Evolutionary conservation across 2,113 vertebrate genomes (phyloP).

Genomic region (Girardinichthys multiradiatus): DNA sequence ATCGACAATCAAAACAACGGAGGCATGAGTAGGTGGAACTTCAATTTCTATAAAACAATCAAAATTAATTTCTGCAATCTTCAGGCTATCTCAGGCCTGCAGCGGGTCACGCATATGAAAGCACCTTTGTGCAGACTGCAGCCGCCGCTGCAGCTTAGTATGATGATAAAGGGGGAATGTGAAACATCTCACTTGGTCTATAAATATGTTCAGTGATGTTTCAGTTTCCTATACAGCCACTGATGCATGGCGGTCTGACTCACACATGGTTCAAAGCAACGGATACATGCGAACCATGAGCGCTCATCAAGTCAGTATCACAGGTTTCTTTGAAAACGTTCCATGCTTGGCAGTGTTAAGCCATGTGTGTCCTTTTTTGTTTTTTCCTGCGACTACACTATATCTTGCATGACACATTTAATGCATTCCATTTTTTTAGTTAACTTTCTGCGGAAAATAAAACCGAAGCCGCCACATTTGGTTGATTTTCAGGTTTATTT

Average conservation of each 20-base stretch:
- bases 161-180: slow-evolving; percentile 72
- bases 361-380: background rate
- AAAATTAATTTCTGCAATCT: background rate
- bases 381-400: too few relatives aligned
- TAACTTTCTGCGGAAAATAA: too few relatives aligned
- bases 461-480: too few relatives aligned
- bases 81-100: slow-evolving; percentile 32
- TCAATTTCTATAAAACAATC: background rate
- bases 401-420: too few relatives aligned
- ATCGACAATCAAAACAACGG: background rate
- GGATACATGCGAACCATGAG: background rate
- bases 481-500: too few relatives aligned
- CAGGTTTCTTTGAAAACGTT: background rate
- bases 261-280: slow-evolving; percentile 11
- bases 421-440: too few relatives aligned
- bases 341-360: background rate
- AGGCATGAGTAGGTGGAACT: background rate
- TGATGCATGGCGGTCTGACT: slow-evolving; percentile 29
- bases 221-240: slow-evolving; percentile 54
- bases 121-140: slow-evolving; percentile 32
- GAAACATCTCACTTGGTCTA: slow-evolving; percentile 78
- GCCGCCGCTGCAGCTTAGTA: slow-evolving; percentile 20
- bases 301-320: background rate
- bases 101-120: slow-evolving; percentile 29
- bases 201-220: slow-evolving; percentile 68